Base-by-base conservation (phyloP, 2,888 invertebrate genomes). In the Plutella xylostella region DNA sequence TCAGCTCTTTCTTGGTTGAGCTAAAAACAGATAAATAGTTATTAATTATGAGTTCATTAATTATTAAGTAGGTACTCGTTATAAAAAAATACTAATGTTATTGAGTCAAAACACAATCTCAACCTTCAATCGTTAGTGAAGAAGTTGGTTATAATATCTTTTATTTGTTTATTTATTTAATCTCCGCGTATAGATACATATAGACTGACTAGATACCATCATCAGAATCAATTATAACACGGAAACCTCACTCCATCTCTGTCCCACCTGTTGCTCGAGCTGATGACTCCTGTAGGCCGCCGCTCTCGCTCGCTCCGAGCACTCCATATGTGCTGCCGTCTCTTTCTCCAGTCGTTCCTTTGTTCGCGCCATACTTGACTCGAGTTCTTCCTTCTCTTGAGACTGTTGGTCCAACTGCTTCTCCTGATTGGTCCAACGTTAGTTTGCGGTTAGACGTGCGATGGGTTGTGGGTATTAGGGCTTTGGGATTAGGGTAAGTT, bases 341-440 rank as follows among this genome's bases (percentile, higher is more conserved):
- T 97, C 97, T 56, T 93, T 91, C 71, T 97, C 97, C 21, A 97
- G 77, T 5, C 96, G 87, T 61, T 94, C 93, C 64, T 95, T 94
- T 63, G 95, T 89, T 45, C 95, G 85, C 0, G 88, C 79, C 51
- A 96, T 80, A 48, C 92, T 91, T 2, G 92, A 91, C 71, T 96
- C 94, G 56, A 96, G 83, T 72, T 97, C 97, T 77, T 97, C 97
- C 64, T 94, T 92, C 79, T 97, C 97, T 65, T 96, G 96, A 48
- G 90, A 89, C 64, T 92, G 89, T 60, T 93, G 87, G 78, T 97
- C 97, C 51, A 96, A 84, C 69, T 97, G 96, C 73, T 95, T 94
- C 72, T 97, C 97, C 82, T 85, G 68, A 67, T 70, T 71, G 22
- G 37, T 18, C 14, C 11, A 25, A 11, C 17, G n/a, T 18, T 37